These are phyloP conservation scores for Pyralis farinalis DNA, from an alignment of 2,888 invertebrate species.

Conservation along the genomic window DNA sequence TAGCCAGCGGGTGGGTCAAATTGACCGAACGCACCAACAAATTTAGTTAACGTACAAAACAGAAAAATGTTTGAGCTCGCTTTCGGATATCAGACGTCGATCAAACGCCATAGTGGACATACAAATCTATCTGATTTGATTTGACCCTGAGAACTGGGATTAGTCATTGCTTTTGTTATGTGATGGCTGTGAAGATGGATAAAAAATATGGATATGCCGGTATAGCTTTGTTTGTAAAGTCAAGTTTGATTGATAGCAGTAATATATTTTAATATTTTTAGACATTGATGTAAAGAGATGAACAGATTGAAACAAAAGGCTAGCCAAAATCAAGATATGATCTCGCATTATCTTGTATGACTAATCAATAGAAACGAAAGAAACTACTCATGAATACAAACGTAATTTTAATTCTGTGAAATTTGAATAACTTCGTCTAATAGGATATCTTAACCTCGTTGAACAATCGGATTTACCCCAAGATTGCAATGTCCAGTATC, in stretches of 20 bases:
- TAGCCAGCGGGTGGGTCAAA: slow-evolving; percentile 67
- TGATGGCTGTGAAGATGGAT: slow-evolving; percentile 24
- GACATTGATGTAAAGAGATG: neutral
- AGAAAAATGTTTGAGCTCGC: slow-evolving; percentile 42
- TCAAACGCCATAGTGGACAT: slow-evolving; percentile 61
- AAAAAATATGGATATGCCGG: slow-evolving; percentile 11
- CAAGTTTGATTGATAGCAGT: slow-evolving; percentile 9
- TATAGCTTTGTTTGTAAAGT: neutral
- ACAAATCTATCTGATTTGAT: slow-evolving; percentile 51
- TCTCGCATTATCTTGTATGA: too few relatives aligned
- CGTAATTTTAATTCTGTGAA: too few relatives aligned
- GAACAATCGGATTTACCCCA: too few relatives aligned
- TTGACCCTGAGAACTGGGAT: slow-evolving; percentile 54
- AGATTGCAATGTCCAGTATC: too few relatives aligned
- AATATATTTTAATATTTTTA: slow-evolving; percentile 6
- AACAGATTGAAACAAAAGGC: too few relatives aligned
- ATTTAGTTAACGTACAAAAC: slow-evolving; percentile 51
- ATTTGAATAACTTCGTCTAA: too few relatives aligned
- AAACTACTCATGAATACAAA: too few relatives aligned
- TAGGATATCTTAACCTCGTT: too few relatives aligned
- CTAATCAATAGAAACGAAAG: too few relatives aligned
- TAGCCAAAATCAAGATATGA: too few relatives aligned
- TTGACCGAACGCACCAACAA: slow-evolving; percentile 45
- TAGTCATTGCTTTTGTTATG: slow-evolving; percentile 63
- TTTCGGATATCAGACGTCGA: slow-evolving; percentile 70